Conservation (phyloP, 2,888 invertebrate species). For the Abscondita cerata region DNA sequence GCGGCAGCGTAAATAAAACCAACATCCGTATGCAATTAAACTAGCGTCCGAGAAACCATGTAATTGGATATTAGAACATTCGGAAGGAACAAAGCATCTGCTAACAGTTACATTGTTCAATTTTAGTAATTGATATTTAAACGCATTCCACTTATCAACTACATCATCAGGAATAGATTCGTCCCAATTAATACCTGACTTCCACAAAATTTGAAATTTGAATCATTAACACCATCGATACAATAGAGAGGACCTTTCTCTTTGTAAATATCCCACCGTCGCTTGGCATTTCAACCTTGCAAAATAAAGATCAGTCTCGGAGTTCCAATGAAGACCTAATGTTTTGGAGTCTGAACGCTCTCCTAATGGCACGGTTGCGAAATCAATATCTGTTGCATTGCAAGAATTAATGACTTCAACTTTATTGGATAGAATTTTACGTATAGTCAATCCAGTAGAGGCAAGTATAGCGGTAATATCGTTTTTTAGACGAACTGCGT, state of each 20-base stretch:
- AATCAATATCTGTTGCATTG: not conserved
- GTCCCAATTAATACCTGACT: not conserved
- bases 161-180: not conserved
- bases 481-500: not conserved
- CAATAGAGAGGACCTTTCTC: not conserved
- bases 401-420: not conserved
- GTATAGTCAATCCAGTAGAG: not conserved
- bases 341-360: not conserved
- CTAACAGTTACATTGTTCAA: not conserved
- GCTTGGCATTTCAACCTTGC: not conserved
- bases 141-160: not conserved
- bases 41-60: constrained; percentile 43
- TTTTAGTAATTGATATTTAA: not conserved
- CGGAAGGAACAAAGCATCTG: not conserved
- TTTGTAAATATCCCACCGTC: not conserved
- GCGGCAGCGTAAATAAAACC: constrained; percentile 28
- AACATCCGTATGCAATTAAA: constrained; percentile 38
- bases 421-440: not conserved
- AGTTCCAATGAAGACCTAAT: not conserved
- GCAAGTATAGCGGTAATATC: not conserved
- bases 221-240: not conserved
- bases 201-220: not conserved
- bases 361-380: not conserved
- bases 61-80: constrained; percentile 12
- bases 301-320: not conserved